Base-by-base conservation (phyloP, 2,888 invertebrate genomes). In the Callimorpha dominula region DNA sequence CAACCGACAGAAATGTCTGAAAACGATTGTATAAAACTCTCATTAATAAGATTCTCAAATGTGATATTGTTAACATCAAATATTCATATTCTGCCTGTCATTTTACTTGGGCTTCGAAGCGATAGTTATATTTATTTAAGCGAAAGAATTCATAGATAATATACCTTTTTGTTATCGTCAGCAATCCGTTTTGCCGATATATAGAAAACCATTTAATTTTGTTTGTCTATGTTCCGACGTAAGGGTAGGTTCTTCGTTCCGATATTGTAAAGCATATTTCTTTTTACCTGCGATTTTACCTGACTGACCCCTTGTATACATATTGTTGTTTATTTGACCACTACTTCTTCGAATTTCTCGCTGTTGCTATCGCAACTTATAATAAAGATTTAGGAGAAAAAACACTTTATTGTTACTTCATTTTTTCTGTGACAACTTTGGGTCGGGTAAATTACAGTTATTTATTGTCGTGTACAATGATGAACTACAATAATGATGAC, bases 251-350 rank as follows among this genome's bases (percentile, higher is more conserved):
- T 82, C 84, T 80, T 76, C 75, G 82, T 77, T 75, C 80, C 77
- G 74, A 84, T 82, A 71, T 79, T 82, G 74, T 73, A 65, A 71
- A 66, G 74, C 71, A 70, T 70, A 62, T 73, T 42, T 14, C 14
- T 20, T 46, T 76, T 87, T 89, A 89, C 89, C 89, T 89, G 89
- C 73, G 50, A 67, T 63, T 60, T 85, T 84, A 88, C 89, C 89
- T 87, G 87, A 70, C 67, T 73, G 74, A 57, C 77, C 77, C 73
- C 68, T 76, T 31, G 64, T 76, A 62, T 72, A 76, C 31, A 60
- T 81, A 74, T 76, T 75, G 74, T 72, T 72, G 71, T 71, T 49
- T 71, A 68, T 76, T 71, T 76, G 71, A 70, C 75, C 60, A 65
- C 11, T n/a, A 70, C 68, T 79, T 82, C 78, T 68, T 65, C 42